phyloP scores from a whole-genome alignment of 2,113 vertebrate genomes.

The Ursus arctos region DNA sequence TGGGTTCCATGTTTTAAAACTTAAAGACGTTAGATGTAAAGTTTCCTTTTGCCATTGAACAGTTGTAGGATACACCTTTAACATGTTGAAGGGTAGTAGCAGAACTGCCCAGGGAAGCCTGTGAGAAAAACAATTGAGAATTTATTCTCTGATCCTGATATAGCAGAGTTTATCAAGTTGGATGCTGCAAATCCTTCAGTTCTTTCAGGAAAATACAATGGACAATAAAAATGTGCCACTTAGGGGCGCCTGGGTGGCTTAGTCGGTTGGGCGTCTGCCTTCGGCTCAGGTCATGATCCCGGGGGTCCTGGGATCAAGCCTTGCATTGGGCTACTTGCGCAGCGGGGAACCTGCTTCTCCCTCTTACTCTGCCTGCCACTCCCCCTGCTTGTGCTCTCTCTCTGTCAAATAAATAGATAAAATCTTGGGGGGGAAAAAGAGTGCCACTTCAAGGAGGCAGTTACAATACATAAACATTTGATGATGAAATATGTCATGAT shows the following conservation, averaged over 20 bases:
- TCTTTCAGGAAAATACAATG: not conserved
- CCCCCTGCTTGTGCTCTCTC: no score
- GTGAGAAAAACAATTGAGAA: not conserved
- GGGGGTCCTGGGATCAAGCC: not conserved
- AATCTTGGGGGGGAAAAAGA: not conserved
- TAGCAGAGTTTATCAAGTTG: not conserved
- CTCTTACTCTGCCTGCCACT: no score
- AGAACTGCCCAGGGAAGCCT: not conserved
- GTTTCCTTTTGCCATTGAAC: not conserved
- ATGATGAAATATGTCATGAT: not conserved
- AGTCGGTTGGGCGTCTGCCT: not conserved
- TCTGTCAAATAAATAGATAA: no score
- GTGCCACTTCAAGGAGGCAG: not conserved
- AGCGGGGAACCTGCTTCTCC: no score
- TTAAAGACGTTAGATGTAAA: not conserved
- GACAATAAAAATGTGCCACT: not conserved
- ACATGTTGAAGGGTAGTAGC: not conserved
- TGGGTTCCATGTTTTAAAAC: not conserved
- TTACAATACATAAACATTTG: not conserved
- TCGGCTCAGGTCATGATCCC: not conserved
- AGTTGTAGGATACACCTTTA: not conserved
- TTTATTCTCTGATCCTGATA: constrained; percentile 16
- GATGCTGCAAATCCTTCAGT: not conserved
- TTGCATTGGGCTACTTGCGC: no score
- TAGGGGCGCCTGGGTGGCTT: not conserved